phyloP scores from a whole-genome alignment of 2,888 invertebrate genomes.

The Euclidia mi region DNA sequence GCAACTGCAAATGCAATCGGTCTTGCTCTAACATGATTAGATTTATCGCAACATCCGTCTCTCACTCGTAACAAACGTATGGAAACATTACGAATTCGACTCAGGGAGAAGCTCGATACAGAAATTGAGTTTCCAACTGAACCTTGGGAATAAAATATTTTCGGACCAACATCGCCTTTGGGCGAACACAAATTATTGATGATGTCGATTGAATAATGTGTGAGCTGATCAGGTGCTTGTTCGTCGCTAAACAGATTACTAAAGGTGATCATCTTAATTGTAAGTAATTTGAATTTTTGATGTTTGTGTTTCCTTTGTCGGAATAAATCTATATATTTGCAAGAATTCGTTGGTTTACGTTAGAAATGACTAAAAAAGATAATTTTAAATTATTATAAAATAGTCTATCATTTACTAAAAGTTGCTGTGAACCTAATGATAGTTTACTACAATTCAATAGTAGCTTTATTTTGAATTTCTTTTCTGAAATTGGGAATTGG shows the following conservation, averaged over 20 bases:
- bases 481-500: too few species aligned
- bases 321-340: too few species aligned
- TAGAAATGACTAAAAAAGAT: too few species aligned
- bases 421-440: too few species aligned
- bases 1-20: conserved; percentile 44
- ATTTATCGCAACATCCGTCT: conserved; percentile 50
- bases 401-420: too few species aligned
- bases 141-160: conserved; percentile 69
- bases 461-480: too few species aligned
- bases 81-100: conserved; percentile 63
- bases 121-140: conserved; percentile 80
- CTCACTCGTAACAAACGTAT: conserved; percentile 56
- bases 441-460: too few species aligned
- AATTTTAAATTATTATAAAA: too few species aligned
- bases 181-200: conserved; percentile 67
- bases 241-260: not conserved
- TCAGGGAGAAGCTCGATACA: conserved; percentile 75
- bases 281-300: too few species aligned
- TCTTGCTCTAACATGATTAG: conserved; percentile 35
- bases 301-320: too few species aligned
- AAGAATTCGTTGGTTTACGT: too few species aligned
- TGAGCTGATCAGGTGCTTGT: not conserved
- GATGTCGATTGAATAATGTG: conserved; percentile 40
- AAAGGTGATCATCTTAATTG: too few species aligned
- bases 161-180: conserved; percentile 49